phyloP scores from a whole-genome alignment of 2,888 invertebrate species.

The Cephus spinipes region DNA sequence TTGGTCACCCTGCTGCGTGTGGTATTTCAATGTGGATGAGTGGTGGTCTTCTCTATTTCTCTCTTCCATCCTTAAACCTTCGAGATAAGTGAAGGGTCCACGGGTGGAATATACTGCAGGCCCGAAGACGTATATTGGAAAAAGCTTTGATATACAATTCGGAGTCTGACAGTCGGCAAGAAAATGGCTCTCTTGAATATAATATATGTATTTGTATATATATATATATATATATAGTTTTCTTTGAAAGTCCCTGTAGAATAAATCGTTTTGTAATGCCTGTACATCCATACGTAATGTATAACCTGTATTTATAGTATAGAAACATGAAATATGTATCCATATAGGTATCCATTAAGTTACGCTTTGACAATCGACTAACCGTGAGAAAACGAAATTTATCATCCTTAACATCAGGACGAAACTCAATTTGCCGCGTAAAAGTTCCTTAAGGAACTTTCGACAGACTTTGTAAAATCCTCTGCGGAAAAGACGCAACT shows the following conservation, averaged over 20 bases:
- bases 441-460: background rate
- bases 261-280: background rate
- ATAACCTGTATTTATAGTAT: background rate
- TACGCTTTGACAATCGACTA: background rate
- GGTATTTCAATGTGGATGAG: background rate
- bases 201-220: background rate
- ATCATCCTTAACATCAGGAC: background rate
- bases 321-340: background rate
- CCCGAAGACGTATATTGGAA: background rate
- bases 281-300: background rate
- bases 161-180: background rate
- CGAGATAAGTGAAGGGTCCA: background rate
- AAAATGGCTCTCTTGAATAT: background rate
- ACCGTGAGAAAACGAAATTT: background rate
- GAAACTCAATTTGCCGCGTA: background rate
- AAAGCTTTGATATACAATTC: background rate
- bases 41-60: background rate
- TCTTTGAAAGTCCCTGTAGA: background rate
- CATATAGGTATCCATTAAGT: background rate
- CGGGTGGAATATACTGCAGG: background rate
- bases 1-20: background rate
- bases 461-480: background rate
- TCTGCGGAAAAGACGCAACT: background rate
- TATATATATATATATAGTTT: background rate
- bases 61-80: background rate